phyloP scores from a whole-genome alignment of 2,888 invertebrate species.

The Agrochola litura region DNA sequence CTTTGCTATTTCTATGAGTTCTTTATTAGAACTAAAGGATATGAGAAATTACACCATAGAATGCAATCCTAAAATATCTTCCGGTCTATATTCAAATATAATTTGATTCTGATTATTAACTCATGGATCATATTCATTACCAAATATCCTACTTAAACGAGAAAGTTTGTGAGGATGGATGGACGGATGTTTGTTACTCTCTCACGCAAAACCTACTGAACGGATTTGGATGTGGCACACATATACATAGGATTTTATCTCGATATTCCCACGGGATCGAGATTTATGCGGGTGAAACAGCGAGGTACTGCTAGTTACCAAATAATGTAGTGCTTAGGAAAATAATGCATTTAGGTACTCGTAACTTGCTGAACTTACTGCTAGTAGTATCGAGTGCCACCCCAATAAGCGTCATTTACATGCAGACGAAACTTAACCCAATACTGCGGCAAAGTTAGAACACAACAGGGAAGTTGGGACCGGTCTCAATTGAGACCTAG shows the following conservation, averaged over 20 bases:
- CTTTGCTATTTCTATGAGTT: background rate
- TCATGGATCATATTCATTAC: background rate
- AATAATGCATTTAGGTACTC: background rate
- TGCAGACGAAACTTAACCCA: constrained; percentile 58
- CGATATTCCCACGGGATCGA: no score
- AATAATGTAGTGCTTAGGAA: background rate
- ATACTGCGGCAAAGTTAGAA: constrained; percentile 59
- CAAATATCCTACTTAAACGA: no score
- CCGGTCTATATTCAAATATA: background rate
- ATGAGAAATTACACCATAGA: background rate
- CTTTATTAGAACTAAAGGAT: background rate
- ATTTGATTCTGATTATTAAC: background rate
- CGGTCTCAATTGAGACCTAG: constrained; percentile 59
- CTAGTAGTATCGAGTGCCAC: constrained; percentile 37
- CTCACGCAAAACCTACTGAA: no score
- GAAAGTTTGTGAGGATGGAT: no score
- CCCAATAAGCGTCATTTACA: constrained; percentile 40
- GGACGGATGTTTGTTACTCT: no score
- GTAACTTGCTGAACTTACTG: background rate
- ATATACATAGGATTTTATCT: no score
- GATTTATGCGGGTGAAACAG: no score
- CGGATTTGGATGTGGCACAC: no score
- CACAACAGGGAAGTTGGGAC: constrained; percentile 65
- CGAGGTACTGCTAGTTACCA: no score
- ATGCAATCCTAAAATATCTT: background rate